Percentiles rank a stretch among this genome's conserved stretches.
phyloP scores from a whole-genome alignment of 2,888 invertebrate genomes.

The Tryphoninae sp. region DNA sequence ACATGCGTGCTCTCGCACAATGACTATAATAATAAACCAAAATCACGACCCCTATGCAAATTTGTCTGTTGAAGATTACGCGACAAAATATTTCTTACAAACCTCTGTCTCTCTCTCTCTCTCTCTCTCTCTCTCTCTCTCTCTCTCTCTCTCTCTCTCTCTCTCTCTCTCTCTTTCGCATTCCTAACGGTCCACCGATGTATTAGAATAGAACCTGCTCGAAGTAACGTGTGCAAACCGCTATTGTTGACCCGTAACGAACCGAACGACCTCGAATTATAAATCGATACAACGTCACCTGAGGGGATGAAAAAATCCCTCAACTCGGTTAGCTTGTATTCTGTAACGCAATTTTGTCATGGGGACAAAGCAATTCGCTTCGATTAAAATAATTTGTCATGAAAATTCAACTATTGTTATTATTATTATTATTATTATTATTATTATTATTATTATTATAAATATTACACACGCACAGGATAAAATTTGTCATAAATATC shows the following conservation, averaged over 20 bases:
- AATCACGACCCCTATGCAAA: conserved; percentile 76
- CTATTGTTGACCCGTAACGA: conserved; percentile 51
- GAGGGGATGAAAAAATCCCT: conserved; percentile 39
- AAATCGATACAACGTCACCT: conserved; percentile 58
- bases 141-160: background rate
- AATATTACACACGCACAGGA: background rate
- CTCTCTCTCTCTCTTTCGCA: conserved; percentile 5
- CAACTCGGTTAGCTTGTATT: conserved; percentile 35
- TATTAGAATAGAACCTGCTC: conserved; percentile 14
- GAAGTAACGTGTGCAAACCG: conserved; percentile 7
- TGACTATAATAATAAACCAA: conserved; percentile 40
- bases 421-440: conserved; percentile 18
- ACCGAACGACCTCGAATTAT: conserved; percentile 50
- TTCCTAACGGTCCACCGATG: conserved; percentile 22
- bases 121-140: background rate
- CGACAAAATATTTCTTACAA: conserved; percentile 21
- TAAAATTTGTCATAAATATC: too few species aligned
- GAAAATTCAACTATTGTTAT: background rate
- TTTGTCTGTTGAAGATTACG: conserved; percentile 71
- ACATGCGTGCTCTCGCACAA: conserved; percentile 22
- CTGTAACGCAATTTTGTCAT: conserved; percentile 30
- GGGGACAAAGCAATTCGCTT: conserved; percentile 41
- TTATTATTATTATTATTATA: conserved; percentile 36
- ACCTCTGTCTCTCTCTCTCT: background rate
- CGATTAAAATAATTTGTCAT: conserved; percentile 43